Conservation (phyloP, 2,888 invertebrate species). For the Lissonota sp. region DNA sequence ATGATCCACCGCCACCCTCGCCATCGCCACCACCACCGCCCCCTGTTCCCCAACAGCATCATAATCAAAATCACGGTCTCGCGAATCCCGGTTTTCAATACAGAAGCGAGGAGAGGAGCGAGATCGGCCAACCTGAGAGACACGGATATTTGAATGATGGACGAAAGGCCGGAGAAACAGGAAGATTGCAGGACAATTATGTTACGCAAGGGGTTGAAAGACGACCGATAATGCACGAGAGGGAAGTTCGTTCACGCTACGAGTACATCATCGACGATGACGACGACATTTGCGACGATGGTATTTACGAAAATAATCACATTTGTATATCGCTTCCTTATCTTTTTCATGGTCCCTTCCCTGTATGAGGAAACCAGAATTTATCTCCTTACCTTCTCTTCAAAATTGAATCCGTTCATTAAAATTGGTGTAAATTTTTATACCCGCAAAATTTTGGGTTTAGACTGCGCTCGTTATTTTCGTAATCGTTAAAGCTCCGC, state of each 20-base stretch:
- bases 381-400: too few relatives aligned
- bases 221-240: slow-evolving; percentile 56
- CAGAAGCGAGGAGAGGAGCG: slow-evolving; percentile 49
- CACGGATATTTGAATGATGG: slow-evolving; percentile 77
- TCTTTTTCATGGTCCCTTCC: too few relatives aligned
- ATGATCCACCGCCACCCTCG: slow-evolving; percentile 71
- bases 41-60: slow-evolving; percentile 70
- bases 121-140: slow-evolving; percentile 64
- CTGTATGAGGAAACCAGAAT: too few relatives aligned
- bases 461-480: too few relatives aligned
- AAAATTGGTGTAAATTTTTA: too few relatives aligned
- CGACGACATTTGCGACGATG: slow-evolving; percentile 1
- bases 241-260: slow-evolving; percentile 73
- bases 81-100: slow-evolving; percentile 77
- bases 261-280: slow-evolving; percentile 77
- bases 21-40: slow-evolving; percentile 78
- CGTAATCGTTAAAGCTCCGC: too few relatives aligned
- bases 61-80: slow-evolving; percentile 70
- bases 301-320: neutral
- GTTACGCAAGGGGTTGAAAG: slow-evolving; percentile 33
- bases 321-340: too few relatives aligned
- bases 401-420: too few relatives aligned
- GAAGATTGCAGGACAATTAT: slow-evolving; percentile 38
- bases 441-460: too few relatives aligned
- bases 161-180: neutral